Evolutionary conservation across 2,888 invertebrate genomes (phyloP).

Genomic region (Dryococelus australis): DNA sequence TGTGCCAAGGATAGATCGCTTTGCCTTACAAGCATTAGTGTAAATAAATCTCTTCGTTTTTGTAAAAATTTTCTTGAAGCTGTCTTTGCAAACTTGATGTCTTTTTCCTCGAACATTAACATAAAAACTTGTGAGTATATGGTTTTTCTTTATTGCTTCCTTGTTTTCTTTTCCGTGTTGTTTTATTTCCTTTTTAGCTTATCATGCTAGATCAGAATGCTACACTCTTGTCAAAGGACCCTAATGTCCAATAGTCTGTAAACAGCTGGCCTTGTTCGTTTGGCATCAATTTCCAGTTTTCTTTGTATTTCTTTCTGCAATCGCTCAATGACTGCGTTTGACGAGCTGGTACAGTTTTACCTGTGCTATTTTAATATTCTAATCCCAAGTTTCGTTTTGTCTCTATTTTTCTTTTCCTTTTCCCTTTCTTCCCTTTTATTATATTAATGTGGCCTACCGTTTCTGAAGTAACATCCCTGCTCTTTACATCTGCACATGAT

Average conservation of each 20-base stretch:
- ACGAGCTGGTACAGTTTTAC: not conserved
- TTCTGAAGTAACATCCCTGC: too few relatives aligned
- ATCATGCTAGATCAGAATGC: not conserved
- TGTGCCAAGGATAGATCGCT: not conserved
- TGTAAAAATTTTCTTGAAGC: not conserved
- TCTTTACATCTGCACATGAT: too few relatives aligned
- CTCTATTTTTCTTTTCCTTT: not conserved
- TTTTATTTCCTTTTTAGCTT: not conserved
- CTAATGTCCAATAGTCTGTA: not conserved
- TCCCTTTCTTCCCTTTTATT: not conserved
- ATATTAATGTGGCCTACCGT: not conserved
- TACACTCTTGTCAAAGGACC: not conserved
- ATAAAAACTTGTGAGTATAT: not conserved
- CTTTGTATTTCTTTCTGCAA: not conserved
- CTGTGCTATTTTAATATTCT: not conserved
- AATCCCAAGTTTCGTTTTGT: not conserved
- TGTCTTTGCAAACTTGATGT: not conserved
- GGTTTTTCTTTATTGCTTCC: not conserved
- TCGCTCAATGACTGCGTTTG: not conserved
- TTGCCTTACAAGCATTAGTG: not conserved
- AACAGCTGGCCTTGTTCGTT: not conserved
- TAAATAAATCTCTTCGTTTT: not conserved
- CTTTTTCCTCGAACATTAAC: not conserved
- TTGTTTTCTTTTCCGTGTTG: not conserved
- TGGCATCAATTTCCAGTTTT: not conserved